Evolutionary conservation across 2,888 invertebrate genomes (phyloP).

Genomic region (Mesorhabditis sp.): DNA sequence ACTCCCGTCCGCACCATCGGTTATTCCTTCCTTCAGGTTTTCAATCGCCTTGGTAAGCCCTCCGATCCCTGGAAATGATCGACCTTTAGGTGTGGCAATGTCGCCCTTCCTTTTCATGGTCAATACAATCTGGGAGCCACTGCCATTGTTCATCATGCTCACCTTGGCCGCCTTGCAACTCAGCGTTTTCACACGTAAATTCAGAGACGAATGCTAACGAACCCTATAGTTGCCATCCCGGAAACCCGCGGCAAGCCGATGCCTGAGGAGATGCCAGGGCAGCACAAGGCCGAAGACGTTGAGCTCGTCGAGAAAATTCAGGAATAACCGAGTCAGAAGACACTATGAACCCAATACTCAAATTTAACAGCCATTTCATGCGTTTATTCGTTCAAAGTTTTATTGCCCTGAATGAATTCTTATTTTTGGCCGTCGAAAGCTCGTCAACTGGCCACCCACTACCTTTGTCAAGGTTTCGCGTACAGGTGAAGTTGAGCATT

Average conservation of each 20-base stretch:
- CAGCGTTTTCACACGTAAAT: not conserved
- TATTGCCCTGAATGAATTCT: too few relatives aligned
- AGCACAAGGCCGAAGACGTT: not conserved
- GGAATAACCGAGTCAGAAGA: too few relatives aligned
- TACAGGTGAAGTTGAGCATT: conserved; percentile 91
- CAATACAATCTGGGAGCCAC: not conserved
- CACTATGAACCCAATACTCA: too few relatives aligned
- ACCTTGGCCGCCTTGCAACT: not conserved
- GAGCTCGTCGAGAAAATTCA: not conserved
- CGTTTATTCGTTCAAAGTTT: too few relatives aligned
- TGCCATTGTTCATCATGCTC: conserved; percentile 2
- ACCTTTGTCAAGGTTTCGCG: conserved; percentile 85
- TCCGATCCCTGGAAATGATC: not conserved
- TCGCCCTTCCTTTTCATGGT: not conserved
- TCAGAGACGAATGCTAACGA: not conserved
- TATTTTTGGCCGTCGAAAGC: too few relatives aligned
- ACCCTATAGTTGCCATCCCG: not conserved
- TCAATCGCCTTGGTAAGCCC: conserved; percentile 8
- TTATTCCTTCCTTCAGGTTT: conserved; percentile 10
- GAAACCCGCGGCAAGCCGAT: conserved; percentile 5
- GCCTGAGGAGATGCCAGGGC: not conserved
- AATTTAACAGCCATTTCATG: too few relatives aligned
- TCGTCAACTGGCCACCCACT: too few relatives aligned
- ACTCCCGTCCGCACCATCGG: conserved; percentile 11
- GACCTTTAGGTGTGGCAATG: not conserved